Conservation (phyloP, 2,888 invertebrate species). For the Athalia rosae region DNA sequence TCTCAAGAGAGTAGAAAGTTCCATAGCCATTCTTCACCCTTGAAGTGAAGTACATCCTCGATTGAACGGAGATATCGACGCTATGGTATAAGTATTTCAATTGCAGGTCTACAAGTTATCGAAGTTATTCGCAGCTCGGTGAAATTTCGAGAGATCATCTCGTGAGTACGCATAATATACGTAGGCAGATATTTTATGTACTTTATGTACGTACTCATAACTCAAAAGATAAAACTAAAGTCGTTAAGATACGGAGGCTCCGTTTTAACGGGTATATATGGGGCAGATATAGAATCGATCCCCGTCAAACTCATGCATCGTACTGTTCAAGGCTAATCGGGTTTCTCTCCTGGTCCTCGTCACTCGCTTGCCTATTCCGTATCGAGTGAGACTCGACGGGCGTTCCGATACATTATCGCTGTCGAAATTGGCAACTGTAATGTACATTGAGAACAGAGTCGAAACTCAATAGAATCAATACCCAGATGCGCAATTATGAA, state of each 20-base stretch:
- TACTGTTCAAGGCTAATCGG: background rate
- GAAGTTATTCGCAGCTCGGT: background rate
- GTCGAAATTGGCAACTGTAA: no score
- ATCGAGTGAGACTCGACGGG: no score
- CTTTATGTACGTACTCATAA: background rate
- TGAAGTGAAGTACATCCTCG: background rate
- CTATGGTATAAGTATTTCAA: conserved; percentile 14
- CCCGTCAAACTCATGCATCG: conserved; percentile 6
- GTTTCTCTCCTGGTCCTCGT: conserved; percentile 1
- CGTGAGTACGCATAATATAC: background rate
- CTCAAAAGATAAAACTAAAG: conserved; percentile 21
- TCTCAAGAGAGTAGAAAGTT: conserved; percentile 15
- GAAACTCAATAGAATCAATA: no score
- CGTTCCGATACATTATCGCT: no score
- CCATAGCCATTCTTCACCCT: background rate
- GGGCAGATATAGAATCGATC: conserved; percentile 3
- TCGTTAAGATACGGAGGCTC: conserved; percentile 9
- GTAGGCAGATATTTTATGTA: no score
- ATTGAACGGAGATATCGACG: background rate
- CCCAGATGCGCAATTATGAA: no score
- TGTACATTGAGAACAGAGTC: no score
- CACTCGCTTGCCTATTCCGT: background rate
- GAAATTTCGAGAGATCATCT: background rate
- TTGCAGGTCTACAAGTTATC: background rate
- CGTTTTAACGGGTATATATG: conserved; percentile 16